phyloP scores from a whole-genome alignment of 2,113 vertebrate genomes.

The Eclectus roratus region DNA sequence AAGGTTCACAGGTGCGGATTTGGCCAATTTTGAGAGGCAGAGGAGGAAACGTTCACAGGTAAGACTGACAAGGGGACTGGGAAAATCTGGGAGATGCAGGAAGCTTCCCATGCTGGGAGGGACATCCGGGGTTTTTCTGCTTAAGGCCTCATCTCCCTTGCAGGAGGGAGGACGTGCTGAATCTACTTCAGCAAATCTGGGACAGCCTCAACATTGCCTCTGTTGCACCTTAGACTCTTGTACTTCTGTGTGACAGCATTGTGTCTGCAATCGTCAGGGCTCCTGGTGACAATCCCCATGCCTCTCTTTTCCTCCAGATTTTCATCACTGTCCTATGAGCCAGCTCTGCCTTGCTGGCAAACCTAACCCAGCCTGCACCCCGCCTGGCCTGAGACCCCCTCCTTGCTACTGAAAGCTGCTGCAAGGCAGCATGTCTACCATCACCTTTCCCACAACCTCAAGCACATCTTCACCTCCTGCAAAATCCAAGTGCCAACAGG shows the following conservation, averaged over 20 bases:
- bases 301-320: not conserved
- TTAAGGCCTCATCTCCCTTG: not conserved
- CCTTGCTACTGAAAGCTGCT: not conserved
- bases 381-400: fast-evolving
- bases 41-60: not conserved
- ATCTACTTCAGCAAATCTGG: not conserved
- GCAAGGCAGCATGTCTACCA: not conserved
- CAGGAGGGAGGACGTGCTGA: not conserved
- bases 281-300: not conserved
- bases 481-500: not conserved
- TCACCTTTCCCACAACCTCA: not conserved
- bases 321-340: not conserved
- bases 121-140: not conserved
- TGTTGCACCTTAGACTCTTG: fast-evolving
- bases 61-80: not conserved
- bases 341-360: not conserved
- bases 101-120: not conserved
- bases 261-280: fast-evolving
- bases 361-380: not conserved
- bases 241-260: not conserved
- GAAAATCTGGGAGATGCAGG: not conserved
- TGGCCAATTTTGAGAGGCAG: not conserved
- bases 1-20: not conserved
- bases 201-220: not conserved
- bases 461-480: fast-evolving